Percentiles rank a stretch among this genome's conserved stretches.
phyloP scores from a whole-genome alignment of 2,113 vertebrate species.

The Peromyscus maniculatus region DNA sequence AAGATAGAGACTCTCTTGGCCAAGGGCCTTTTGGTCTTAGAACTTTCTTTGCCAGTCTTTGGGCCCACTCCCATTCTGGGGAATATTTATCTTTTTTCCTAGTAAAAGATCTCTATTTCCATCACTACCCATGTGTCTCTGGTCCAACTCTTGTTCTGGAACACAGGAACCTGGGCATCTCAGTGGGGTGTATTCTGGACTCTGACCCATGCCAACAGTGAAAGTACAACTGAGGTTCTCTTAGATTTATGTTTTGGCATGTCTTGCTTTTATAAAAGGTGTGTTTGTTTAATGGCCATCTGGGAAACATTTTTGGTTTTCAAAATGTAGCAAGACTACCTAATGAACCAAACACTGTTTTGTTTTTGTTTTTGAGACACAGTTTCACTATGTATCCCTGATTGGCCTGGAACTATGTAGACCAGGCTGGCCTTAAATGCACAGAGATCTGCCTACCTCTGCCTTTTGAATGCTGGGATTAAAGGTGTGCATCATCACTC shows the following conservation, averaged over 20 bases:
- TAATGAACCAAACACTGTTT: not conserved
- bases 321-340: constrained; percentile 50
- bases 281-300: not conserved
- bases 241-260: constrained; percentile 50
- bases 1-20: not conserved
- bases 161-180: not conserved
- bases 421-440: not conserved
- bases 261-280: constrained; percentile 52
- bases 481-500: not conserved
- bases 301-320: constrained; percentile 57
- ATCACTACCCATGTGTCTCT: not conserved
- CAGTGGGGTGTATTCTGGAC: not conserved
- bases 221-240: constrained; percentile 29
- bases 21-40: not conserved
- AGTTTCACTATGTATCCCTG: not conserved
- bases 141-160: not conserved
- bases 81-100: not conserved
- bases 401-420: not conserved
- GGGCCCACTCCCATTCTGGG: not conserved
- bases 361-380: not conserved
- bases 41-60: not conserved
- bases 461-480: not conserved
- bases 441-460: not conserved
- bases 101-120: not conserved
- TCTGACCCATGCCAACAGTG: not conserved